A percentile compares a stretch with the other conserved stretches of the same genome.
Evolutionary conservation across 1,140 invertebrate genomes (phyloP).

Genomic region (Sitodiplosis mosellana): DNA sequence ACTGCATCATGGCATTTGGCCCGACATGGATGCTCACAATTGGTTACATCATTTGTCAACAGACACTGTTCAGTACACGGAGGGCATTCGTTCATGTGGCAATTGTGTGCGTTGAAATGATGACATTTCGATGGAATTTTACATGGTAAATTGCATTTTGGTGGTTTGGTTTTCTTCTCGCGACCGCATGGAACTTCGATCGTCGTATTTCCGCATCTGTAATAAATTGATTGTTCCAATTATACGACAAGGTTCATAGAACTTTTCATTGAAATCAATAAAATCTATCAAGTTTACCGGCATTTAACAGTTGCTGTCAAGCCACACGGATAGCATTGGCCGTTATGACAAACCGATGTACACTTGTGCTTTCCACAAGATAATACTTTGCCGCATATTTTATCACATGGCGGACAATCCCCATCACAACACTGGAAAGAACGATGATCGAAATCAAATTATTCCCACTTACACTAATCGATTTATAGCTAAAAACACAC

Average conservation of each 20-base stretch:
- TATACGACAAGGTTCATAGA: too few relatives aligned
- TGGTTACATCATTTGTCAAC: constrained; percentile 27
- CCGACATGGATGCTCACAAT: constrained; percentile 62
- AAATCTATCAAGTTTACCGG: constrained; percentile 15
- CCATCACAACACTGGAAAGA: constrained; percentile 56
- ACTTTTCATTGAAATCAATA: too few relatives aligned
- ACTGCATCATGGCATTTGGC: constrained; percentile 65
- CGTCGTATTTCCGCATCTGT: constrained; percentile 51
- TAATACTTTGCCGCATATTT: constrained; percentile 62
- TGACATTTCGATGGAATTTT: constrained; percentile 52
- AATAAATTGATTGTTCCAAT: background rate
- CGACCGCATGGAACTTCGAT: constrained; percentile 73
- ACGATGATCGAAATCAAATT: constrained; percentile 1
- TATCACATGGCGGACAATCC: constrained; percentile 72
- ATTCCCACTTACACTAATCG: too few relatives aligned
- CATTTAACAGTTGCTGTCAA: constrained; percentile 61
- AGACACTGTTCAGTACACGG: constrained; percentile 58
- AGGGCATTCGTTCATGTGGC: constrained; percentile 77
- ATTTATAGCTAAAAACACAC: constrained; percentile 4
- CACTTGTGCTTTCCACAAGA: constrained; percentile 84
- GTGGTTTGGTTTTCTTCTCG: constrained; percentile 54
- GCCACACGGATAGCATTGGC: constrained; percentile 80
- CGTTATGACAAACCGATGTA: constrained; percentile 63
- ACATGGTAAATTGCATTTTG: constrained; percentile 55
- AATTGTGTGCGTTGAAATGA: constrained; percentile 58